Evolutionary conservation across 2,888 invertebrate genomes (phyloP), one percentile per base, ranked within the genome.

Genomic region (Stegana nigrithorax): DNA sequence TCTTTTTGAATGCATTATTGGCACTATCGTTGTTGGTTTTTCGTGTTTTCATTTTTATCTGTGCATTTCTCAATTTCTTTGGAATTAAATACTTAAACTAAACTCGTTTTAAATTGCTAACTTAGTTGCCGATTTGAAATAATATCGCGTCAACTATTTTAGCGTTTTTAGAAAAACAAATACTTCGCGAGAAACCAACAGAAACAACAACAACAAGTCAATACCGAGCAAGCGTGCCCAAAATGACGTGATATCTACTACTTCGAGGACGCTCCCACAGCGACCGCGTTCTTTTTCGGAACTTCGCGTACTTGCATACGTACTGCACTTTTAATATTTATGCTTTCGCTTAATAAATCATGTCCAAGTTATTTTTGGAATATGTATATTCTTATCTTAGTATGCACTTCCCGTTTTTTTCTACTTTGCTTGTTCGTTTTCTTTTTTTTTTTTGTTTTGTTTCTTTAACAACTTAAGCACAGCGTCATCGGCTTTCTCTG

Each of bases 191-290:
- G 60, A 72, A 72, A 58, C 57, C n/a, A n/a, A n/a, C n/a, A n/a
- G n/a, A 63, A 66, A 69, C 72, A 70, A 57, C 62, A 66, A 62
- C 51, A 64, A 69, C 51, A 64, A 63, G 39, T 42, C 66, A 60
- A 17, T 42, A 50, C 36, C 36, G 62, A 32, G 55, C 55, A 45
- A 72, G 67, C 67, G 56, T 70, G 51, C 55, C 58, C 62, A 63
- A 67, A 62, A 55, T 70, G 70, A 70, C 70, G 70, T 70, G 70
- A 70, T 70, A 70, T 72, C 65, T 70, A 70, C 72, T 70, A 70
- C 72, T 72, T 67, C 14, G 14, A 14, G n/a, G 12, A 32, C 32
- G 32, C 10, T 32, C 32, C 10, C 32, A 12, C 1, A 32, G n/a
- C n/a, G n/a, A n/a, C n/a, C n/a, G n/a, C n/a, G n/a, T n/a, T n/a